Percentiles rank a stretch among this genome's conserved stretches.
phyloP scores from a whole-genome alignment of 2,888 invertebrate genomes.

The Trissolcus brochymenae region DNA sequence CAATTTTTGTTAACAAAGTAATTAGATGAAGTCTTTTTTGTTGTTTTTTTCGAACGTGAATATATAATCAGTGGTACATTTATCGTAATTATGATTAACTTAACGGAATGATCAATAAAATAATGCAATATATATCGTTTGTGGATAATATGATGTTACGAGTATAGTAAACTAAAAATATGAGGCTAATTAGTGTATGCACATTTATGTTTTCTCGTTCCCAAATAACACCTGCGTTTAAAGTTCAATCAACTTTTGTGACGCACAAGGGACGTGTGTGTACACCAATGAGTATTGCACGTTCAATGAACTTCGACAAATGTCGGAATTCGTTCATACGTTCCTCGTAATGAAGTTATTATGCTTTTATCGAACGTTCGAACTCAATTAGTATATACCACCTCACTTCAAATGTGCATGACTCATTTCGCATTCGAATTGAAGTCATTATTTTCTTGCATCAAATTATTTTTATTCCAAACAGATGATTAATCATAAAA shows the following conservation, averaged over 20 bases:
- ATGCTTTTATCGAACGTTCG: conserved; percentile 34
- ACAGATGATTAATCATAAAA: too few relatives aligned
- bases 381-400: conserved; percentile 14
- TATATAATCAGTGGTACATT: not conserved
- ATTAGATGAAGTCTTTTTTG: too few relatives aligned
- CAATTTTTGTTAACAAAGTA: conserved; percentile 1
- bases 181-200: conserved; percentile 23
- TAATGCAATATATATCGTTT: conserved; percentile 3
- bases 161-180: conserved; percentile 6
- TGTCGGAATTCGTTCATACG: conserved; percentile 31
- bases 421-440: conserved; percentile 8
- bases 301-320: conserved; percentile 44
- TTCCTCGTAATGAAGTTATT: conserved; percentile 23
- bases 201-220: conserved; percentile 33
- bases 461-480: conserved; percentile 6
- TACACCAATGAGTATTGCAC: conserved; percentile 33
- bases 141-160: not conserved
- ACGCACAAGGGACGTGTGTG: conserved; percentile 35
- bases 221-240: conserved; percentile 41
- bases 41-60: not conserved
- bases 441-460: not conserved
- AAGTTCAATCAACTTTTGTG: conserved; percentile 49
- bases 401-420: conserved; percentile 9
- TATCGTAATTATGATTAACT: too few relatives aligned
- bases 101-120: conserved; percentile 9